Base-by-base conservation (phyloP, 2,797 vertebrate genomes). In the Sebastes vulpes region DNA sequence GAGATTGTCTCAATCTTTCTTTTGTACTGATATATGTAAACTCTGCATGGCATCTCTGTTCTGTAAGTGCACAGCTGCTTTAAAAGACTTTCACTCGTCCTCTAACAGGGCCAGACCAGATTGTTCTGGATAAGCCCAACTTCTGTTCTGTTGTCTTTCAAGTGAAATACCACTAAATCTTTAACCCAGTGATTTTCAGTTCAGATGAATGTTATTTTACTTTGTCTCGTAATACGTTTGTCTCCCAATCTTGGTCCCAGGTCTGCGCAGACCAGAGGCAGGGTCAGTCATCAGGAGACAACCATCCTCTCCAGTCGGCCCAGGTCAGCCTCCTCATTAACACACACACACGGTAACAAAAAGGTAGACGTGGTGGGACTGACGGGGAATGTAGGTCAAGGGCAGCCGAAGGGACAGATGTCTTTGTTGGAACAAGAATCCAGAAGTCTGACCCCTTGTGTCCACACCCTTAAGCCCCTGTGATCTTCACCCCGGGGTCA, bases 231-330 rank as follows among this genome's bases (percentile, higher is more conserved):
- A 21, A 65, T 20, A 26, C 3, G 1, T 79, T 58, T 82, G 14
- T 81, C 46, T 80, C 25, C 70, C 11, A 18, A 89, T 64, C 54
- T 81, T 70, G 70, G 32, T 57, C 1, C 0, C 87, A 96, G 96
- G 96, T 90, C 71, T 86, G 72, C 96, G 94, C 73, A 95, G 90
- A 65, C 95, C 93, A 79, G 96, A 97, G 48, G 83, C 91, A 14
- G 86, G 84, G 42, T 86, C 91, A 0, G 21, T 89, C 9, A 84
- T 97, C 81, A 94, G 90, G 83, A 97, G 96, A 77, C 93, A 92
- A 65, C 90, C 89, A 0, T 65, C 92, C 59, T 86, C 90, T 85
- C 92, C 96, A 65, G 89, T 86, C 28, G 93, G 93, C 53, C 90
- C 96, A 92, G 97, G 96, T 96, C 92, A 95, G 96, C 78, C 84